These are phyloP conservation scores for Syrmaticus mikado DNA, from an alignment of 2,113 vertebrate species.

Conservation along the genomic window DNA sequence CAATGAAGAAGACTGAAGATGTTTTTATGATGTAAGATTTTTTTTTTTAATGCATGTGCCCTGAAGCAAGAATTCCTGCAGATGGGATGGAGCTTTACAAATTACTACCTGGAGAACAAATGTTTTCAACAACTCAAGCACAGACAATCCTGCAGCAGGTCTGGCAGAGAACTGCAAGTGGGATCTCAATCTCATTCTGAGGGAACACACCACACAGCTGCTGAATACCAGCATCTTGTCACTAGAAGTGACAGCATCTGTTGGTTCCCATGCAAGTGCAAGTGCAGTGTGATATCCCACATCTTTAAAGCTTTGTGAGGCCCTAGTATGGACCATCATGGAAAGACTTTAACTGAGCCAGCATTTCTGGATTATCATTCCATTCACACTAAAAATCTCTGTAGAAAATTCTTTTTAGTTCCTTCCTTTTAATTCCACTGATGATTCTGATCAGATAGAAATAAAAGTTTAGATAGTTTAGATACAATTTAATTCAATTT, in stretches of 20 bases:
- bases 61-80: neutral
- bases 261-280: neutral
- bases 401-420: neutral
- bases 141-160: neutral
- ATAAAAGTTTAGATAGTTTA: neutral
- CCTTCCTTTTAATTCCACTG: neutral
- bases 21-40: neutral
- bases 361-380: neutral
- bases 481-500: neutral
- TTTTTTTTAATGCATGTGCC: neutral
- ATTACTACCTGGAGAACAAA: neutral
- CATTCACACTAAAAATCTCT: neutral
- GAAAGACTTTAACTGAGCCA: neutral
- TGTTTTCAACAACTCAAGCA: neutral
- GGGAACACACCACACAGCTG: neutral
- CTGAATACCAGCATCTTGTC: neutral
- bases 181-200: neutral
- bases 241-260: fast-evolving
- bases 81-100: neutral
- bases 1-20: neutral
- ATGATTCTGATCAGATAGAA: neutral
- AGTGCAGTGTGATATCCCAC: neutral
- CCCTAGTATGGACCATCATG: neutral
- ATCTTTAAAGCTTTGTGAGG: neutral
- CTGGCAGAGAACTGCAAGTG: neutral